Percentiles rank a stretch among this genome's conserved stretches.
Evolutionary conservation across 2,888 invertebrate species (phyloP).

Genomic region (Prosopocoilus inquinatus): DNA sequence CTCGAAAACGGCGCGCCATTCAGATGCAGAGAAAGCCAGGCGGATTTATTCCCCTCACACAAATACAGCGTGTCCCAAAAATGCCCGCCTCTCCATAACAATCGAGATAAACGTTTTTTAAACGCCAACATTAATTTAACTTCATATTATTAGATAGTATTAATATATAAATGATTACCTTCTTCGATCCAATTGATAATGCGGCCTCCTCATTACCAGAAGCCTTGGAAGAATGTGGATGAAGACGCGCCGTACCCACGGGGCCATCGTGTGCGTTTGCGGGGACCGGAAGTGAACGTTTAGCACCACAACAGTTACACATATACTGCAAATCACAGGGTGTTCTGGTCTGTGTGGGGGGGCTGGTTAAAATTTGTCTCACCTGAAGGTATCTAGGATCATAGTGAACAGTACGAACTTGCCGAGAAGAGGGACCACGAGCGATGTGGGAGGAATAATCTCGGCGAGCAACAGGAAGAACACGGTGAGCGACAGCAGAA

Average conservation of each 20-base stretch:
- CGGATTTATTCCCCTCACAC: background rate
- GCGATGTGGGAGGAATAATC: slow-evolving; percentile 87
- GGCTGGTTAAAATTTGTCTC: slow-evolving; percentile 34
- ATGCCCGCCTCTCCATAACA: background rate
- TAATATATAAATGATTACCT: slow-evolving; percentile 40
- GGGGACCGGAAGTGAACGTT: slow-evolving; percentile 98
- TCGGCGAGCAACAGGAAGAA: slow-evolving; percentile 91
- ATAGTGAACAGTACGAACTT: slow-evolving; percentile 95
- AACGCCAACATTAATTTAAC: background rate
- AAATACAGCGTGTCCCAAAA: background rate
- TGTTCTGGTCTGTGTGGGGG: background rate
- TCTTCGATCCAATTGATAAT: slow-evolving; percentile 63
- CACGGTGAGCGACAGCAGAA: slow-evolving; percentile 91
- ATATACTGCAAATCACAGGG: slow-evolving; percentile 42
- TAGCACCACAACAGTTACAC: slow-evolving; percentile 77
- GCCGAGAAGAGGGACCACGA: slow-evolving; percentile 89
- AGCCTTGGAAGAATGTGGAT: slow-evolving; percentile 93
- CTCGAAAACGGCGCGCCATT: too few species aligned
- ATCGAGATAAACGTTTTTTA: background rate
- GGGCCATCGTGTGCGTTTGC: slow-evolving; percentile 96
- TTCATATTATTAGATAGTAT: too few species aligned
- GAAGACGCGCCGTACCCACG: slow-evolving; percentile 94
- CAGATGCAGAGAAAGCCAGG: background rate
- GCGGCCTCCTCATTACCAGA: slow-evolving; percentile 87
- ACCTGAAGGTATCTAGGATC: slow-evolving; percentile 95